phyloP scores from a whole-genome alignment of 2,113 vertebrate genomes.

The Notothenia coriiceps region DNA sequence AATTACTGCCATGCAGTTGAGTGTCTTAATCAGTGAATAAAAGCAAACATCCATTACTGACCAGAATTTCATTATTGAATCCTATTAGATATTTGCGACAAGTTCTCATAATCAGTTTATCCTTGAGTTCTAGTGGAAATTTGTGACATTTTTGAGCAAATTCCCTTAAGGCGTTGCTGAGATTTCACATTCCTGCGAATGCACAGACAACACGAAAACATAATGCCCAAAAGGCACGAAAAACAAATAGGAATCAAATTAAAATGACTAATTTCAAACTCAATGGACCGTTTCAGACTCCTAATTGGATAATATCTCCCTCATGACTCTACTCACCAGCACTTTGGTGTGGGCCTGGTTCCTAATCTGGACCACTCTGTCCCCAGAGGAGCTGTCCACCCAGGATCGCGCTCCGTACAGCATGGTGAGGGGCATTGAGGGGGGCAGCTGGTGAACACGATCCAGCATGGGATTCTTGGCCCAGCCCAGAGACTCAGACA shows the following conservation, averaged over 20 bases:
- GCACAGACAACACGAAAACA: no score
- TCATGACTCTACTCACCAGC: slow-evolving; percentile 81
- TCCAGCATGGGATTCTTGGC: slow-evolving; percentile 92
- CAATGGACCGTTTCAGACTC: background rate
- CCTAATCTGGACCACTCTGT: slow-evolving; percentile 82
- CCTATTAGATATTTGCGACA: background rate
- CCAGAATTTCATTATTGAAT: background rate
- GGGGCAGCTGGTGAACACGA: slow-evolving; percentile 86
- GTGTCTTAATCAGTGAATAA: background rate
- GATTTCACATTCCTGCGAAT: no score
- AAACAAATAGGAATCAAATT: background rate
- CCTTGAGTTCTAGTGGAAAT: background rate
- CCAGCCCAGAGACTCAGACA: slow-evolving; percentile 91
- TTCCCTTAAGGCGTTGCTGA: background rate
- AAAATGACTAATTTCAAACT: background rate
- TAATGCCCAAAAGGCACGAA: background rate
- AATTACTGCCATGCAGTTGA: background rate
- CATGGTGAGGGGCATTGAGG: slow-evolving; percentile 88
- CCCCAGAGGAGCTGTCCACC: slow-evolving; percentile 89
- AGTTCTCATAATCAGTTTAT: background rate
- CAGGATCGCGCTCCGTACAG: slow-evolving; percentile 90
- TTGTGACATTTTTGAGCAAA: background rate
- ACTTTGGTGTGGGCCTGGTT: slow-evolving; percentile 81
- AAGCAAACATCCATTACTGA: background rate
- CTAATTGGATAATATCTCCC: slow-evolving; percentile 2